Evolutionary conservation across 2,797 vertebrate genomes (phyloP).

Genomic region (Channa striata): DNA sequence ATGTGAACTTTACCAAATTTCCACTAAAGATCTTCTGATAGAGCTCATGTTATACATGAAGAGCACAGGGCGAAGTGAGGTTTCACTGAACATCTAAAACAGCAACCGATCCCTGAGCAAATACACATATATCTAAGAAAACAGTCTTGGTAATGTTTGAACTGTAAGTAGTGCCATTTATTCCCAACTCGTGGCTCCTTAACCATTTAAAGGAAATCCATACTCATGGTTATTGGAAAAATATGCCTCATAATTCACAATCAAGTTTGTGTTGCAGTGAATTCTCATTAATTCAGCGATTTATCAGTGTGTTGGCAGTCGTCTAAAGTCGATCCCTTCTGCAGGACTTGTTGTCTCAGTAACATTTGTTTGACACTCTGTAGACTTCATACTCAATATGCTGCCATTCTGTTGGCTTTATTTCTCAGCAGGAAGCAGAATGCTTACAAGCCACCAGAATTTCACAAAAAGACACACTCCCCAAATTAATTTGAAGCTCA

Average conservation of each 20-base stretch:
- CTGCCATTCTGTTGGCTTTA: conserved; percentile 4
- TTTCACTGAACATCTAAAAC: conserved; percentile 25
- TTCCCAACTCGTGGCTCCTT: conserved; percentile 31
- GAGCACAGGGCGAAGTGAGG: not conserved
- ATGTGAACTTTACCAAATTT: conserved; percentile 26
- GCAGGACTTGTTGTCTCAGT: not conserved
- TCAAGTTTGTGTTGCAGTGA: conserved; percentile 39
- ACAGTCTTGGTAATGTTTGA: conserved; percentile 42
- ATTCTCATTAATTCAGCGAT: conserved; percentile 35
- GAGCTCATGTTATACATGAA: conserved; percentile 27
- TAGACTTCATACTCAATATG: not conserved
- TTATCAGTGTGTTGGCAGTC: conserved; percentile 25
- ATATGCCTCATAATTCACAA: conserved; percentile 49
- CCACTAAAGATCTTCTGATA: conserved; percentile 21
- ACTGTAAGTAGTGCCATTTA: conserved; percentile 39
- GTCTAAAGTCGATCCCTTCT: conserved; percentile 4
- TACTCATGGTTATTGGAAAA: conserved; percentile 57
- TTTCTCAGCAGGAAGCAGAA: conserved; percentile 2
- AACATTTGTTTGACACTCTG: conserved; percentile 1
- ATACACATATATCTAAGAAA: conserved; percentile 18
- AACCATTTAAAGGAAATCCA: conserved; percentile 67
- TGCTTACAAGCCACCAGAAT: not conserved
- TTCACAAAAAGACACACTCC: not conserved
- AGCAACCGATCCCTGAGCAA: not conserved
- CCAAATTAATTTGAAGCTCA: conserved; percentile 31